Percentiles rank a stretch among this genome's conserved stretches.
phyloP scores from a whole-genome alignment of 2,888 invertebrate genomes.

The Morinoia aosen region DNA sequence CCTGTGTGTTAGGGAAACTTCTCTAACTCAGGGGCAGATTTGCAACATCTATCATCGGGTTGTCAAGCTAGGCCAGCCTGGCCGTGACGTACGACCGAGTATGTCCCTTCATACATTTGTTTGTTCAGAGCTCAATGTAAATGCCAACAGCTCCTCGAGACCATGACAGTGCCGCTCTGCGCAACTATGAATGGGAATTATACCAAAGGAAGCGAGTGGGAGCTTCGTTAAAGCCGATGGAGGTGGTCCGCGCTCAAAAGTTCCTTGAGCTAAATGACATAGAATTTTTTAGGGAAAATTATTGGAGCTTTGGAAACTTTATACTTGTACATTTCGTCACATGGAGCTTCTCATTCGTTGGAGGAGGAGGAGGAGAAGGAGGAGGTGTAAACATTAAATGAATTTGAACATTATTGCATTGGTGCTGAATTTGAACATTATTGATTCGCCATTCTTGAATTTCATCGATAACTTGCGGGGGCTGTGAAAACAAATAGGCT shows the following conservation, averaged over 20 bases:
- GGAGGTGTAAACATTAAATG: background rate
- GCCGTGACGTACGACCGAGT: background rate
- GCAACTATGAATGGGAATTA: background rate
- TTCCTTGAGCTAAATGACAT: background rate
- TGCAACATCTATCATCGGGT: background rate
- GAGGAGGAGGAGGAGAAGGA: background rate
- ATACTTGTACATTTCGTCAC: background rate
- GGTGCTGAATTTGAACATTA: background rate
- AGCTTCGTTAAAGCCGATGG: background rate
- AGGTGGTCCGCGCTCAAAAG: background rate
- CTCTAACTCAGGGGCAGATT: background rate
- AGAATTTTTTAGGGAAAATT: background rate
- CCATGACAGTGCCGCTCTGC: background rate
- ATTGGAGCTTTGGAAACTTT: background rate
- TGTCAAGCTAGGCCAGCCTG: background rate
- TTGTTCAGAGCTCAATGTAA: background rate
- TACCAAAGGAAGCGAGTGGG: background rate
- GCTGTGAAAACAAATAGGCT: background rate
- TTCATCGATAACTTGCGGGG: background rate
- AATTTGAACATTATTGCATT: background rate
- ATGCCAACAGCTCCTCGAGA: background rate
- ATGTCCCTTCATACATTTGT: background rate
- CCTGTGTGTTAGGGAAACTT: background rate
- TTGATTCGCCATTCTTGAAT: background rate
- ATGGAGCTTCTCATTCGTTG: background rate